phyloP scores from a whole-genome alignment of 2,888 invertebrate species.

The Pristionchus entomophagus region DNA sequence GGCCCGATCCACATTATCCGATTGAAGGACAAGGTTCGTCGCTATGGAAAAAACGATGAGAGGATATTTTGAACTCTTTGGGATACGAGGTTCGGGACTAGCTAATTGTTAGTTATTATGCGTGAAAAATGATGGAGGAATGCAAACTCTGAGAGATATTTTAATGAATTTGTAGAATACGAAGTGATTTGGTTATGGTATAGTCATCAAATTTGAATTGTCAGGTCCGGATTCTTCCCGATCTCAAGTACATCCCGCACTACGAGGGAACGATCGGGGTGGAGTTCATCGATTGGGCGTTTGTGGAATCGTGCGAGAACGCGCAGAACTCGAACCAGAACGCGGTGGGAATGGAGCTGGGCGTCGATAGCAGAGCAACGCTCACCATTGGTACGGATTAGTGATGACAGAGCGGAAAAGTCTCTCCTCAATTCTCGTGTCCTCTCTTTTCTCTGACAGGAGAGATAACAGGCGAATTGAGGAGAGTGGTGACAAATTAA shows the following conservation, averaged over 20 bases:
- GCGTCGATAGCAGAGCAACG: constrained; percentile 62
- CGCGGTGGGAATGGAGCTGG: constrained; percentile 61
- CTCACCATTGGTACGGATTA: constrained; percentile 54
- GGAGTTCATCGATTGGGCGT: constrained; percentile 64
- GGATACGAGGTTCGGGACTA: too few relatives aligned
- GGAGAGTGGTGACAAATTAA: too few relatives aligned
- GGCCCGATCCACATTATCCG: constrained; percentile 65
- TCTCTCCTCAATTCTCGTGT: too few relatives aligned
- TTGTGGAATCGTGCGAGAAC: constrained; percentile 58
- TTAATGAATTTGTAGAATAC: too few relatives aligned
- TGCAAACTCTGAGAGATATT: too few relatives aligned
- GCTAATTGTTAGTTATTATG: too few relatives aligned
- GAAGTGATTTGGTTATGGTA: too few relatives aligned
- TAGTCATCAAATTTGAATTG: not conserved
- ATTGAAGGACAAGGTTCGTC: constrained; percentile 51
- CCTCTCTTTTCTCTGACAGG: too few relatives aligned
- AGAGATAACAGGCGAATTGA: too few relatives aligned
- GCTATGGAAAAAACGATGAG: not conserved
- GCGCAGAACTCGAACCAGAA: constrained; percentile 46
- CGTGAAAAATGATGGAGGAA: too few relatives aligned
- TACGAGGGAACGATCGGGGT: constrained; percentile 44
- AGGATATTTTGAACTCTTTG: not conserved
- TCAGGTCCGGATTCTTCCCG: constrained; percentile 62
- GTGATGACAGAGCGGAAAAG: too few relatives aligned
- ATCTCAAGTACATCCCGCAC: constrained; percentile 59